Base-by-base conservation (phyloP, 2,797 vertebrate species). In the Sebastes trivittatus region DNA sequence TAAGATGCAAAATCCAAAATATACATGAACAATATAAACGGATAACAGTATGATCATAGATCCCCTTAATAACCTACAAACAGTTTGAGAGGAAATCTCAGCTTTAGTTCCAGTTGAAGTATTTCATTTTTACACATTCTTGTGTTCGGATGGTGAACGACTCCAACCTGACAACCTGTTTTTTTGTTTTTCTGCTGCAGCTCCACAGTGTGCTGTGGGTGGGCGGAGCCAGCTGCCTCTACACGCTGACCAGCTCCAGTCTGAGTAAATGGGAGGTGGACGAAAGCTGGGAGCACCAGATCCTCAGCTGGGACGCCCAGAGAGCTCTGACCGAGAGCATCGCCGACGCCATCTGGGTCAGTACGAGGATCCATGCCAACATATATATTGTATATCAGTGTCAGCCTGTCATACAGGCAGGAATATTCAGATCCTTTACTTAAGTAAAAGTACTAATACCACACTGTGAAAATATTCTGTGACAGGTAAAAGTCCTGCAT, bases 281-380 rank as follows among this genome's bases (percentile, higher is more conserved):
- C 11, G 97, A 97, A 81, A 91, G 77, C 64, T 93, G 94, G 2
- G 98, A 99, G 85, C 96, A 93, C 52, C 98, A 96, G 46, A 83
- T 95, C 68, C 78, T 97, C 78, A 98, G 92, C 89, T 99, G 98
- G 98, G 98, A 98, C 80, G 72, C 95, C 73, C 95, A 91, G 71
- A 94, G 92, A 79, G 90, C 92, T 61, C 93, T 99, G 78, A 96
- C 92, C 3, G 97, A 98, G 75, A 96, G 95, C 85, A 95, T 99
- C 58, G 91, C 95, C 0, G 98, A 99, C 66, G 96, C 98, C 72
- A 97, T 99, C 85, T 99, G 98, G 98, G 98, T 99, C 87, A 96
- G 97, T 87, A 11, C 4, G 2, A 13, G 14, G 4, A 46, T 7
- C 4, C 46, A 9, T 1, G 0, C 2, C 11, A 14, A 20, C 6